Base-by-base conservation (phyloP, 2,888 invertebrate species). In the Habrosyne pyritoides region DNA sequence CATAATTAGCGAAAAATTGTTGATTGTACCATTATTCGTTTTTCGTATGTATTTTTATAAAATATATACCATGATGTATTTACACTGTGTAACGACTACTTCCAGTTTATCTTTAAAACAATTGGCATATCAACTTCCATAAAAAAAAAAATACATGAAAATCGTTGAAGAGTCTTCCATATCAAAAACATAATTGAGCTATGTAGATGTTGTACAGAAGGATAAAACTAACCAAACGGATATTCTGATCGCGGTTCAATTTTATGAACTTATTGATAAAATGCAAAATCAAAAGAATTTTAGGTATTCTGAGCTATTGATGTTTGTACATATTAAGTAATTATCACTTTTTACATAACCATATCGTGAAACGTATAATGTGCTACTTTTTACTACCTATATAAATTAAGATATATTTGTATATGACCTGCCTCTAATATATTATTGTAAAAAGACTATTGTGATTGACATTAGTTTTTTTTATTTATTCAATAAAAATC, bases 81-180 rank as follows among this genome's bases (percentile, higher is more conserved):
- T 90, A 91, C 86, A 90, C 77, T 82, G 77, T 83, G 77, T 83
- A 86, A 87, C 77, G 73, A 85, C 82, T 85, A 86, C 87, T 91
- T 90, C 89, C 89, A 89, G 75, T 82, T 81, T 83, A 84, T 84
- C 83, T 78, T 77, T 76, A 77, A 81, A 84, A 82, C 79, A 81
- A 92, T 91, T 91, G 93, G 93, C 93, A 93, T 93, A 93, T 93
- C 93, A 93, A 91, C 84, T 87, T 87, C 91, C 91, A 85, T 84
- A 86, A 86, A 85, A 83, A 83, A 87, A 87, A 87, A 81, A 86
- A 84, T 82, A 75, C 69, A 73, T 59, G 75, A 75, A 81, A 84
- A 87, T 84, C 81, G 76, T 84, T 83, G 77, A 85, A 81, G 81
- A 84, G 89, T 93, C 93, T 93, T 93, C 93, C 93, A 93, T 93